These are phyloP conservation scores for Drosophila eohydei DNA, from an alignment of 2,888 invertebrate genomes.

Conservation along the genomic window DNA sequence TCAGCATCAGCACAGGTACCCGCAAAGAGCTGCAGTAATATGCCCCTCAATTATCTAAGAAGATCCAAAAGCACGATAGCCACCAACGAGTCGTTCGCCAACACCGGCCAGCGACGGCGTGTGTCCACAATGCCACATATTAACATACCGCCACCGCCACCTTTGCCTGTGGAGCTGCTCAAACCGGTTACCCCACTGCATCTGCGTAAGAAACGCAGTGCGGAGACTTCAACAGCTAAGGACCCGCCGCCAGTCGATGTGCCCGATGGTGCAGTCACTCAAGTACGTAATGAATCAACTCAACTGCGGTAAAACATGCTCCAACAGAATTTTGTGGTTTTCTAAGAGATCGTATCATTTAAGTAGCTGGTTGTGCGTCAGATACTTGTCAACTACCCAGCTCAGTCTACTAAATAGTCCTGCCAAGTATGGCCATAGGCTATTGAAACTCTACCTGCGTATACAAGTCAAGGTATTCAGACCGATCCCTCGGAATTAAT, in stretches of 20 bases:
- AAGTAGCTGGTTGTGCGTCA: not conserved
- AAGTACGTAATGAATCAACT: constrained; percentile 59
- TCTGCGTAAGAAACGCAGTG: constrained; percentile 67
- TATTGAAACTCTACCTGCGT: too few species aligned
- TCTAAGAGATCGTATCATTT: not conserved
- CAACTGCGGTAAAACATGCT: not conserved
- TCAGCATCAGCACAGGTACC: constrained; percentile 25
- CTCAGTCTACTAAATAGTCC: not conserved
- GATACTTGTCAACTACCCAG: not conserved
- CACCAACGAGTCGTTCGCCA: constrained; percentile 16
- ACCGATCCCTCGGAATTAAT: not conserved
- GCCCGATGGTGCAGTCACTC: constrained; percentile 42
- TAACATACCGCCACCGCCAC: constrained; percentile 77
- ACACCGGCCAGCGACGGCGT: constrained; percentile 56
- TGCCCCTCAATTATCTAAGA: constrained; percentile 66
- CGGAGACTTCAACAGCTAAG: constrained; percentile 22
- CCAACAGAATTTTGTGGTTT: constrained; percentile 12
- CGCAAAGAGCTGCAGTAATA: constrained; percentile 62
- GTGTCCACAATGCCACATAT: constrained; percentile 70
- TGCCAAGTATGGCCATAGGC: not conserved
- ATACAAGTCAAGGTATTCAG: not conserved
- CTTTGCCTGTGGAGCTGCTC: constrained; percentile 68
- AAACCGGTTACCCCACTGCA: constrained; percentile 64
- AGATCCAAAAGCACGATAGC: constrained; percentile 59
- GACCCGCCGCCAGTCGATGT: constrained; percentile 7